Percentiles rank a stretch among this genome's conserved stretches.
These are phyloP conservation scores for Melinaea menophilus DNA, from an alignment of 2,888 invertebrate genomes.

Conservation along the genomic window DNA sequence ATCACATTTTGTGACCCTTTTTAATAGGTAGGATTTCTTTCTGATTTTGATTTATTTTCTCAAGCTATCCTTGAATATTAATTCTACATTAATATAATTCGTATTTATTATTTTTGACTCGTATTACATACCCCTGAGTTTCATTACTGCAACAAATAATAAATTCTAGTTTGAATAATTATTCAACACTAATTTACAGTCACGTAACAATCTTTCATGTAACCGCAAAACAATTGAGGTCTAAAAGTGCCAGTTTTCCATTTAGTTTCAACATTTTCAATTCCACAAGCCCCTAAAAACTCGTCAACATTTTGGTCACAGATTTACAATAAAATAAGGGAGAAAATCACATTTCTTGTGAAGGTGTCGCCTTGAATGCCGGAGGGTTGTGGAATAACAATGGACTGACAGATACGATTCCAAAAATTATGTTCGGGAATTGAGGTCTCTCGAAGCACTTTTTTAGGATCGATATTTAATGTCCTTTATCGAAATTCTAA, in stretches of 20 bases:
- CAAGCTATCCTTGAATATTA: too few species aligned
- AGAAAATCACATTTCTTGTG: slow-evolving; percentile 53
- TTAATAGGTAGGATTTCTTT: not conserved
- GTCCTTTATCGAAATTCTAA: slow-evolving; percentile 14
- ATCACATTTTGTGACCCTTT: not conserved
- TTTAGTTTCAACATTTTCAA: slow-evolving; percentile 29
- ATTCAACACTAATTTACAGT: not conserved
- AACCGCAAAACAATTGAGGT: slow-evolving; percentile 16
- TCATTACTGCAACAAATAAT: too few species aligned
- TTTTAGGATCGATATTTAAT: slow-evolving; percentile 27
- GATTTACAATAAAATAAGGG: slow-evolving; percentile 59
- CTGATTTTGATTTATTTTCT: not conserved
- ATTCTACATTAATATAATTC: too few species aligned
- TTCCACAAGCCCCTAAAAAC: slow-evolving; percentile 27
- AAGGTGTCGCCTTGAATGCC: slow-evolving; percentile 39
- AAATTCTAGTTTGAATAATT: not conserved
- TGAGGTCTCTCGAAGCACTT: slow-evolving; percentile 37
- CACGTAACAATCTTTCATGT: not conserved
- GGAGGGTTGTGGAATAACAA: slow-evolving; percentile 39
- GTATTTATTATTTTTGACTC: too few species aligned
- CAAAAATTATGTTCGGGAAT: slow-evolving; percentile 41
- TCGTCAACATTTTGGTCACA: slow-evolving; percentile 54
- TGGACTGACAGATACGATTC: slow-evolving; percentile 36
- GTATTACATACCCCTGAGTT: too few species aligned
- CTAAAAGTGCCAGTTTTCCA: slow-evolving; percentile 24